A percentile compares a stretch with the other conserved stretches of the same genome.
Conservation (phyloP, 1,140 invertebrate species). For the Eurosta solidaginis region DNA sequence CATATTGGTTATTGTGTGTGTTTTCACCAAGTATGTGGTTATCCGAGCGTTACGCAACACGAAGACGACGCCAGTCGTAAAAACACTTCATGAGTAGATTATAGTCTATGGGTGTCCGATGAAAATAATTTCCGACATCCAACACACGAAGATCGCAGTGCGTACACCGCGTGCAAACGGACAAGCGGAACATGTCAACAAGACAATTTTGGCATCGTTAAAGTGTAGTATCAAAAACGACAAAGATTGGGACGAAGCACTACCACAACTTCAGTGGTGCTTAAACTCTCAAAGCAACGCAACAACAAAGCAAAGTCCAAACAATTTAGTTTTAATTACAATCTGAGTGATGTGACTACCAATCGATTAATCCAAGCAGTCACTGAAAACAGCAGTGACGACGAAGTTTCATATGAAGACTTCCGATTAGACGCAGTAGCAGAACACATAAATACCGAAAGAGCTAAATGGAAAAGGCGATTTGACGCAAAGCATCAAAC, state of each 20-base stretch:
- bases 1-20: conserved; percentile 57
- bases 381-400: neutral
- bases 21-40: conserved; percentile 39
- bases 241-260: neutral
- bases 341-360: neutral
- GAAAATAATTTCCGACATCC: conserved; percentile 4
- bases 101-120: neutral
- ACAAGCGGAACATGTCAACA: no score
- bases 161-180: no score
- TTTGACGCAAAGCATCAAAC: neutral
- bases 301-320: neutral
- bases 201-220: neutral
- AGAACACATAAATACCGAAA: neutral
- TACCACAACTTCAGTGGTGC: no score
- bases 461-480: neutral
- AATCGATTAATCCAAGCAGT: neutral
- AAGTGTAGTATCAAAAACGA: neutral
- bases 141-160: no score
- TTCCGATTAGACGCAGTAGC: neutral
- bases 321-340: no score
- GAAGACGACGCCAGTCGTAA: conserved; percentile 35
- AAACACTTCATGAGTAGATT: conserved; percentile 1
- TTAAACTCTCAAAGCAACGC: no score
- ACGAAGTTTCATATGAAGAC: neutral
- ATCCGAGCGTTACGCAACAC: conserved; percentile 30